phyloP scores from a whole-genome alignment of 1,140 invertebrate species.

The Oryctes rhinoceros region DNA sequence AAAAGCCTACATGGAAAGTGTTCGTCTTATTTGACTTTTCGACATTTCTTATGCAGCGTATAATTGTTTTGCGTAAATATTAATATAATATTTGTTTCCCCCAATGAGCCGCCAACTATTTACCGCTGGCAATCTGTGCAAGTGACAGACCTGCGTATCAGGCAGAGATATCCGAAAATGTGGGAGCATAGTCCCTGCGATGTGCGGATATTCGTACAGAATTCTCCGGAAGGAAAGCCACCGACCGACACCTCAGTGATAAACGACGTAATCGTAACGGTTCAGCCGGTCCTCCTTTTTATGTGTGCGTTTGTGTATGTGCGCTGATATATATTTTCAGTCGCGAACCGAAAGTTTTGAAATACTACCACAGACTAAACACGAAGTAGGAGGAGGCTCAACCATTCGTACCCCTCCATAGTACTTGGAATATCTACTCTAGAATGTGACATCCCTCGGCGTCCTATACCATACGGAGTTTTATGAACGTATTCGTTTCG shows the following conservation, averaged over 20 bases:
- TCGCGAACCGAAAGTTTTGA: slow-evolving; percentile 39
- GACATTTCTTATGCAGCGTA: too few relatives aligned
- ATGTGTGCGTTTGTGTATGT: neutral
- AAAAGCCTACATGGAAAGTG: too few relatives aligned
- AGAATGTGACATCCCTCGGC: too few relatives aligned
- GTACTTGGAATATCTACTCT: too few relatives aligned
- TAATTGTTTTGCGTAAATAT: too few relatives aligned
- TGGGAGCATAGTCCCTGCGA: neutral
- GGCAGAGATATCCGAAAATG: slow-evolving; percentile 4
- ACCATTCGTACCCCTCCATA: neutral
- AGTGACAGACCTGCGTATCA: neutral
- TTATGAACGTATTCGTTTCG: neutral
- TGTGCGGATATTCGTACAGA: slow-evolving; percentile 10
- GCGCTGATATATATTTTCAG: slow-evolving; percentile 37
- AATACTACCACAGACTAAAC: slow-evolving; percentile 43
- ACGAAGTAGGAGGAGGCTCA: slow-evolving; percentile 2
- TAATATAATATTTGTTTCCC: neutral
- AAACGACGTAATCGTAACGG: slow-evolving; percentile 40
- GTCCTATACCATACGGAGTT: too few relatives aligned
- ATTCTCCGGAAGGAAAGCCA: slow-evolving; percentile 39
- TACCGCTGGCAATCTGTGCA: neutral
- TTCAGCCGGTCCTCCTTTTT: slow-evolving; percentile 1
- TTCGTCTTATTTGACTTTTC: too few relatives aligned
- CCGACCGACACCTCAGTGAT: slow-evolving; percentile 44
- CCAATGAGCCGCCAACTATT: neutral